Evolutionary conservation across 2,888 invertebrate species (phyloP).

Genomic region (Penaeus monodon): DNA sequence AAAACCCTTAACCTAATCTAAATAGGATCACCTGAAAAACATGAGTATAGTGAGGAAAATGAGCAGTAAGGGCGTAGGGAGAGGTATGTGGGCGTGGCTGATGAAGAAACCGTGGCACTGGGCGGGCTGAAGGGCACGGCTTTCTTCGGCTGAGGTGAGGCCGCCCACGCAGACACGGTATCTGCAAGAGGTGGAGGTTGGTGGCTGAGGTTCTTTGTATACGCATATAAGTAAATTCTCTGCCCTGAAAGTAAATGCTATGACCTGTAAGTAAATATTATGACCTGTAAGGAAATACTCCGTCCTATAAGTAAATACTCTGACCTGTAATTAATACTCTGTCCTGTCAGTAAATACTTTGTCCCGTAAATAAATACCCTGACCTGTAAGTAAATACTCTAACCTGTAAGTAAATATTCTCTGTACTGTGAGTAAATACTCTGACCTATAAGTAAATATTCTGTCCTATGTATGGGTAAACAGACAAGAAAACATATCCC

Average conservation of each 20-base stretch:
- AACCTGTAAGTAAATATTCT: too few relatives aligned
- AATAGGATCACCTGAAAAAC: background rate
- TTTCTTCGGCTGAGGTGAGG: slow-evolving; percentile 11
- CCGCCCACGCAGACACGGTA: slow-evolving; percentile 49
- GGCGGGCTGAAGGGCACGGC: slow-evolving; percentile 42
- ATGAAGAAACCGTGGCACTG: slow-evolving; percentile 48
- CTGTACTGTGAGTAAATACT: too few relatives aligned
- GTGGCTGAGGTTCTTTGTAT: background rate
- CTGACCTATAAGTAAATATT: background rate
- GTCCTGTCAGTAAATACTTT: too few relatives aligned
- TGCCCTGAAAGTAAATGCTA: background rate
- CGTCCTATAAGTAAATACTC: too few relatives aligned
- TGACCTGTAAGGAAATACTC: too few relatives aligned
- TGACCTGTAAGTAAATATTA: too few relatives aligned
- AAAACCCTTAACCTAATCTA: too few relatives aligned
- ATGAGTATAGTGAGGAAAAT: background rate
- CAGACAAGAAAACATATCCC: background rate
- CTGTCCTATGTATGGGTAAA: too few relatives aligned
- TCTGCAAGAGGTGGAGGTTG: background rate
- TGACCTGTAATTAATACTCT: too few relatives aligned
- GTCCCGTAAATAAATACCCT: too few relatives aligned
- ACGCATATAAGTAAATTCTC: background rate
- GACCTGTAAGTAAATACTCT: too few relatives aligned
- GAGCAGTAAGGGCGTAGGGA: background rate
- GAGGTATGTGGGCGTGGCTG: slow-evolving; percentile 4